Conservation (phyloP, 2,888 invertebrate genomes). For the Drosophila fungiperda region DNA sequence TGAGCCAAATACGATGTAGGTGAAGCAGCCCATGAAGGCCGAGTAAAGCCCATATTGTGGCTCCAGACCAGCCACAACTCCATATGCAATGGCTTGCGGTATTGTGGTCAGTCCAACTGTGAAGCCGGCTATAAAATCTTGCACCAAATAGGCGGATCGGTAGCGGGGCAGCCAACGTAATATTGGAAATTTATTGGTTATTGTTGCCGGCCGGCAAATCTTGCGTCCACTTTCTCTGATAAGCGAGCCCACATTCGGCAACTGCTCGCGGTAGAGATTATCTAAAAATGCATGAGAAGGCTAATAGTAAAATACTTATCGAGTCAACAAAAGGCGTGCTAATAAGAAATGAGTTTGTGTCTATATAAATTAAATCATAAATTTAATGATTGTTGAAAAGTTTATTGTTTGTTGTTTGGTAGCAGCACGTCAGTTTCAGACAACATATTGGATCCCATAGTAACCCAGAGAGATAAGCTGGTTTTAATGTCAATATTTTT, state of each 20-base stretch:
- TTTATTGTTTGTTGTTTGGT: conserved; percentile 12
- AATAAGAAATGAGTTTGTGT: conserved; percentile 18
- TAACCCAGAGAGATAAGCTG: conserved; percentile 43
- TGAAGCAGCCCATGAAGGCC: conserved; percentile 97
- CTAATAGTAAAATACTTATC: conserved; percentile 3
- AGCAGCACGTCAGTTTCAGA: conserved; percentile 22
- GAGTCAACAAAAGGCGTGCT: not conserved
- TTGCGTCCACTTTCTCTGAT: conserved; percentile 76
- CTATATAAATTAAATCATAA: conserved; percentile 31
- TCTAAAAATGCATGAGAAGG: conserved; percentile 44
- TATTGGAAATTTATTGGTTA: conserved; percentile 88
- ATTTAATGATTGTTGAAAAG: conserved; percentile 21
- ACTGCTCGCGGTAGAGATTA: conserved; percentile 80
- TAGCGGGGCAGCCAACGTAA: conserved; percentile 91
- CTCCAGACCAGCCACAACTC: conserved; percentile 90
- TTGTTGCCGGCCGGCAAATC: conserved; percentile 86
- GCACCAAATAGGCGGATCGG: conserved; percentile 88
- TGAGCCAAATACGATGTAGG: conserved; percentile 95
- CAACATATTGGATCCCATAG: conserved; percentile 18
- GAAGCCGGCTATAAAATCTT: conserved; percentile 93
- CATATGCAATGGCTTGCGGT: conserved; percentile 94
- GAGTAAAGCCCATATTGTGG: conserved; percentile 95
- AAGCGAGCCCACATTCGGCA: conserved; percentile 75
- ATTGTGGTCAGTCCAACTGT: conserved; percentile 93
- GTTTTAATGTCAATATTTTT: not conserved